Base-by-base conservation (phyloP, 2,888 invertebrate species). In the Cataglyphis cursor region DNA sequence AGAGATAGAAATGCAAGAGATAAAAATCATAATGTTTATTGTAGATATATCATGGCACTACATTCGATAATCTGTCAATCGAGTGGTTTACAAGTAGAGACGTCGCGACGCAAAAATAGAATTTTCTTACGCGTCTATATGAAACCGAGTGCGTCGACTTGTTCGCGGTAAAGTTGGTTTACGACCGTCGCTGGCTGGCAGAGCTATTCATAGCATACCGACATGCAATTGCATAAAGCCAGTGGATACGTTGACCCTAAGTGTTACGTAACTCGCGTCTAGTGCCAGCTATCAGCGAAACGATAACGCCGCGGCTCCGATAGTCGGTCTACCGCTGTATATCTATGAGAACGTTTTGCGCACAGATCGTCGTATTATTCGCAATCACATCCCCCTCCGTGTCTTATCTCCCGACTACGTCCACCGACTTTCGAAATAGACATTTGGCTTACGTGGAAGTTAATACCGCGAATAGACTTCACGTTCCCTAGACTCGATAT, bases 201-300 rank as follows among this genome's bases (percentile, higher is more conserved):
- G 78, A 75, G 86, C 94, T 94, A 94, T 94, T 93, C 93, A 94
- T 94, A 94, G 94, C 92, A 89, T 93, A 92, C 92, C 91, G 91
- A 92, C 93, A 92, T 93, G 93, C 93, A 94, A 94, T 93, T 94
- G 93, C 94, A 93, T 94, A 94, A 94, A 94, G 92, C 92, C 89
- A 89, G 91, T 91, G 93, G 93, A 94, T 94, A 93, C 94, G 91
- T 94, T 94, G 94, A 94, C 94, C 94, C 93, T 93, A 92, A 90
- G 89, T 87, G 88, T 92, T 93, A 92, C 91, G 93, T 92, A 92
- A 93, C 87, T 88, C 83, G 90, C 89, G 91, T 92, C 92, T 93
- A 92, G 90, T 91, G 88, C 88, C 90, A 89, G 90, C 91, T 92
- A 93, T 92, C 92, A 90, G 88, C 88, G 87, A 83, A 90, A 90